Percentiles rank a stretch among this genome's conserved stretches.
Conservation (phyloP, 2,113 vertebrate species). For the Etia nguti region DNA sequence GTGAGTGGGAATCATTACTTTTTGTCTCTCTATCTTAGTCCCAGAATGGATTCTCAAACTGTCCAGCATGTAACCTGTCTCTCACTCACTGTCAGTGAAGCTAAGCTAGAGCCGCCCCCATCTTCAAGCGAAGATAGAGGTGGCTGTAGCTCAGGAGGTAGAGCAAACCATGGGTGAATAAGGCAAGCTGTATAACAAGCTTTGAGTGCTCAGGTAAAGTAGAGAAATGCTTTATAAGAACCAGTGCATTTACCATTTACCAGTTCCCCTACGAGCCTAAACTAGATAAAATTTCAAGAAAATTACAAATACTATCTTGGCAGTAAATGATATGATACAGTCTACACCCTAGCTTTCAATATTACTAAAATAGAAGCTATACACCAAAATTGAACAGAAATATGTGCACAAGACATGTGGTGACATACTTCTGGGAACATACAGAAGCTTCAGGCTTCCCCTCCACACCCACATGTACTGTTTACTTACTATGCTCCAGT, state of each 20-base stretch:
- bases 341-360: not conserved
- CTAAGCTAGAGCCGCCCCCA: not conserved
- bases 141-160: not conserved
- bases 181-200: not conserved
- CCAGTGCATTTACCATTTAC: not conserved
- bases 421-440: not conserved
- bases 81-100: not conserved
- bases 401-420: not conserved
- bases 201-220: not conserved
- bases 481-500: slow-evolving; percentile 1
- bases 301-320: not conserved
- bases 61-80: not conserved
- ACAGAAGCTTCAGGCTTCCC: not conserved
- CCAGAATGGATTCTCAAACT: not conserved
- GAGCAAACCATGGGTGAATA: not conserved
- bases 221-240: not conserved
- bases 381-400: not conserved
- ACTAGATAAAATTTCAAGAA: not conserved
- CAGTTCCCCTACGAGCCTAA: not conserved
- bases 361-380: not conserved
- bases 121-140: not conserved
- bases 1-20: not conserved
- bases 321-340: not conserved
- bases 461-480: not conserved
- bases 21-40: not conserved